Evolutionary conservation across 92 coral and sea anemone genomes (phyloP), one percentile per base, ranked within the genome.

Genomic region (Zoanthus sociatus): DNA sequence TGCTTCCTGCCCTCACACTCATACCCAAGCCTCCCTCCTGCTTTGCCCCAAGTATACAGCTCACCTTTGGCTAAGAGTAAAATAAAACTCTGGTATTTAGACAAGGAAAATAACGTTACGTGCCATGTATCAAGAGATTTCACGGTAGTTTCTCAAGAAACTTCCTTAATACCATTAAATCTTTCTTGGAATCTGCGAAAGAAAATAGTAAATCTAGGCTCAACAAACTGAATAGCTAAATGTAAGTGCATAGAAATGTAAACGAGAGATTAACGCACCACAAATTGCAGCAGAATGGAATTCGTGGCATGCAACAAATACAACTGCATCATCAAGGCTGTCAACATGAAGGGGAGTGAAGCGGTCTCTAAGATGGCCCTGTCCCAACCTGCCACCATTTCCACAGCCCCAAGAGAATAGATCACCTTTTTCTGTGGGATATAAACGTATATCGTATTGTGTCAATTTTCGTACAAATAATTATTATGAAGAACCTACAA

Each of bases 361-460:
- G 68, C 98, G 89, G 87, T 97, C 98, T 58, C 99, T 77, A 14
- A 97, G 87, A 77, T 97, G 98, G 71, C 99, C 99, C 73, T 95
- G 99, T 2, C 99, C 99, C 82, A 97, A 98, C 55, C 95, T 93
- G n/a, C 99, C 99, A 68, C 96, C 96, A 70, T 92, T 91, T 9
- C 99, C 99, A 71, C 91, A 88, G 4, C 99, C 99, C 99, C 99
- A 97, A 0, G 99, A 97, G 47, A 93, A 94, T 16, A 94, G 92
- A 78, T 91, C 95, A 45, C 98, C 98, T 20, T 88, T 92, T 83
- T 78, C 99, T 97, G 77, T 46, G 60, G 16, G 78, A 18, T 18
- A 81, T 5, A 55, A 31, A 37, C 26, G 16, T 21, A 33, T 37
- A 33, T 37, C 17, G 42, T 37, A 79, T 51, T 31, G 50, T 74